phyloP scores from a whole-genome alignment of 2,113 vertebrate species.

The Scortum barcoo region DNA sequence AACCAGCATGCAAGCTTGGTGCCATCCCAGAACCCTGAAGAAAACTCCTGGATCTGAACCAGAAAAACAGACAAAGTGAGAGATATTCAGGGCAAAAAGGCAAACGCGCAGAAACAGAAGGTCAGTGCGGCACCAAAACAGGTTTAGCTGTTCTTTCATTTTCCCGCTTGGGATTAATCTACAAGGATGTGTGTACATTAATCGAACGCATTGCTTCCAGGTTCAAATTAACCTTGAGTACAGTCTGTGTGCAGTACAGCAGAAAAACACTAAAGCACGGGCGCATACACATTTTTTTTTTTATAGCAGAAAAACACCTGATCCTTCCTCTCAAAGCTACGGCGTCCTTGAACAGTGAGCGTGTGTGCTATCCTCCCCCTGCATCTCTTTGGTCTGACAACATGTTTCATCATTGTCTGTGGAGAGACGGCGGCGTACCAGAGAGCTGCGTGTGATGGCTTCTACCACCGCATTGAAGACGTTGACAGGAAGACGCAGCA shows the following conservation, averaged over 20 bases:
- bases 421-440: constrained; percentile 85
- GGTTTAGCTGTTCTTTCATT: constrained; percentile 53
- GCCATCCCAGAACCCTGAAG: constrained; percentile 94
- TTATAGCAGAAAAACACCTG: background rate
- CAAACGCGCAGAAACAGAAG: constrained; percentile 39
- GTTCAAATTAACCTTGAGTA: constrained; percentile 61
- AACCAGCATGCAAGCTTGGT: constrained; percentile 95
- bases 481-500: constrained; percentile 93
- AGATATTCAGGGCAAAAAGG: constrained; percentile 7
- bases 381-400: constrained; percentile 63
- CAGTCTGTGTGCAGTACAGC: constrained; percentile 27
- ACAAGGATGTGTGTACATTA: constrained; percentile 23
- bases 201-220: constrained; percentile 48
- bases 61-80: constrained; percentile 14
- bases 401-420: constrained; percentile 65
- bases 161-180: constrained; percentile 42
- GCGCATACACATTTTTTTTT: background rate
- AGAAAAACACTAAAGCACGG: background rate
- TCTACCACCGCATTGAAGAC: constrained; percentile 93
- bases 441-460: constrained; percentile 88
- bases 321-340: constrained; percentile 47
- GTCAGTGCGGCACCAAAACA: constrained; percentile 45
- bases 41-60: constrained; percentile 91
- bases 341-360: constrained; percentile 58
- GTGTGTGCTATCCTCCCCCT: constrained; percentile 38